A percentile compares a stretch with the other conserved stretches of the same genome.
Evolutionary conservation across 2,888 invertebrate species (phyloP).

Genomic region (Heliothis peltigera): DNA sequence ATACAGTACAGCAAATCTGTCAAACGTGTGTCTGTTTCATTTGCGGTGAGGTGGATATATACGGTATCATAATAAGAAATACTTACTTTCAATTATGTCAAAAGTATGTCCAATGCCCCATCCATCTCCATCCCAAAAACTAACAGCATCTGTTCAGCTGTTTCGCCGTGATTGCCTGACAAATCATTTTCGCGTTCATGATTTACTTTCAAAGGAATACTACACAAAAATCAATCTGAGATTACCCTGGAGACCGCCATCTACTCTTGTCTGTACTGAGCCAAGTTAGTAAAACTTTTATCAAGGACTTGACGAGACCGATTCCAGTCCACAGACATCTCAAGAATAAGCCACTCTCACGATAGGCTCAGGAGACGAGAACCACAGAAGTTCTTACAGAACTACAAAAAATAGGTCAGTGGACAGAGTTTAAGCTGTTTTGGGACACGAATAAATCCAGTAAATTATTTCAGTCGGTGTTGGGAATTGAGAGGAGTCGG

Average conservation of each 20-base stretch:
- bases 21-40: no score
- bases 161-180: no score
- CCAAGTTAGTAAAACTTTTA: neutral
- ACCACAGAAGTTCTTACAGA: neutral
- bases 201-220: no score
- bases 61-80: no score
- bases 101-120: no score
- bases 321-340: neutral
- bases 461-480: neutral
- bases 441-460: neutral
- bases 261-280: neutral
- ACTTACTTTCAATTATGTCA: no score
- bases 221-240: neutral
- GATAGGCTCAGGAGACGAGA: neutral
- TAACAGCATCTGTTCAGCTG: no score
- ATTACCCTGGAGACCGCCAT: neutral
- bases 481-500: neutral
- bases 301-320: neutral
- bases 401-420: conserved; percentile 1
- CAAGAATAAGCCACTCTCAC: neutral
- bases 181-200: no score
- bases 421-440: neutral
- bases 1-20: no score
- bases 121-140: no score
- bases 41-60: no score